Conservation (phyloP, 2,888 invertebrate species). For the Crocallis elinguaria region DNA sequence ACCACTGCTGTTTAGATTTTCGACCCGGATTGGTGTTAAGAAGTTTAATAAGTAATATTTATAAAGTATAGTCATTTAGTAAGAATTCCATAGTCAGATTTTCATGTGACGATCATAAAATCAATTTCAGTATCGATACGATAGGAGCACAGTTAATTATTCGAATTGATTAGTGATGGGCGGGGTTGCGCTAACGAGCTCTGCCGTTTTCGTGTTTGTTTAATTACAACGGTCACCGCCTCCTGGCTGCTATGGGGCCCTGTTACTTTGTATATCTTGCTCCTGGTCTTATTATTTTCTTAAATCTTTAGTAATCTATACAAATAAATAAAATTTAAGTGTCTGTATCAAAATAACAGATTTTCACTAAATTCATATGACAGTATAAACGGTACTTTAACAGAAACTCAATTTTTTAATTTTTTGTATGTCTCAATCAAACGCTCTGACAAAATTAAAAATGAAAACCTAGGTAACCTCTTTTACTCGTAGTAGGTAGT, state of each 20-base stretch:
- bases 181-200: constrained; percentile 66
- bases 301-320: no score
- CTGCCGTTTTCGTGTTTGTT: constrained; percentile 73
- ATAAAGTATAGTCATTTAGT: background rate
- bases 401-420: no score
- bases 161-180: constrained; percentile 73
- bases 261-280: constrained; percentile 41
- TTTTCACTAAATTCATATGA: no score
- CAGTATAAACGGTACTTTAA: no score
- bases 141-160: constrained; percentile 57
- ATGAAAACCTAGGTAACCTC: no score
- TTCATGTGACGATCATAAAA: constrained; percentile 37
- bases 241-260: constrained; percentile 42
- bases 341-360: no score
- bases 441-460: no score
- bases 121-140: constrained; percentile 48
- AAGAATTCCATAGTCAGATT: constrained; percentile 48
- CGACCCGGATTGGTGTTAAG: background rate
- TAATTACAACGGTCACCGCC: constrained; percentile 67
- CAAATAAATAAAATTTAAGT: no score
- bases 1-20: no score
- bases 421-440: no score
- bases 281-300: constrained; percentile 50
- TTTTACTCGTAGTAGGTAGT: no score
- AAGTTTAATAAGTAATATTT: background rate